Conservation (phyloP, 2,797 vertebrate genomes). For the Nothura maculosa region DNA sequence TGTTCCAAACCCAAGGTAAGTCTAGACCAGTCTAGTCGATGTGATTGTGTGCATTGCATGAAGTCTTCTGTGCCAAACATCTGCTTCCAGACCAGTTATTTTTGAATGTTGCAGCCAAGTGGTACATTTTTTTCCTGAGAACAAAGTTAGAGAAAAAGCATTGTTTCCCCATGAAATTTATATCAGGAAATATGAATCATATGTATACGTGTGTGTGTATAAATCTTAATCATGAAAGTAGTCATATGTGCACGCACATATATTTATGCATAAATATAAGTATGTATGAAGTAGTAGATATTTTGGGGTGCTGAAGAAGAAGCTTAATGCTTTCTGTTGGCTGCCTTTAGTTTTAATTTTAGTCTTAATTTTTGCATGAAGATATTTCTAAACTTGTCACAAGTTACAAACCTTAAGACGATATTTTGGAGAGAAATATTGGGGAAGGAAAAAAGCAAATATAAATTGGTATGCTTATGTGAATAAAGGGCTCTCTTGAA, state of each 20-base stretch:
- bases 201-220: neutral
- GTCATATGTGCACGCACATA: neutral
- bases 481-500: neutral
- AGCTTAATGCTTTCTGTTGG: neutral
- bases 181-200: neutral
- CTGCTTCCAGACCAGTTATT: neutral
- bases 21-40: neutral
- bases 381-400: neutral
- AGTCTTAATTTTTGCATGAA: neutral
- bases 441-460: neutral
- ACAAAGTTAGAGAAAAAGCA: neutral
- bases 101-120: neutral
- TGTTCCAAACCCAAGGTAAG: constrained; percentile 95
- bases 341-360: neutral
- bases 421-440: neutral
- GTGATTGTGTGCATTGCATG: neutral
- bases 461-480: neutral
- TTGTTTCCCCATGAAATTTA: neutral
- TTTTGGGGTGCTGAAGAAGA: neutral
- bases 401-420: neutral
- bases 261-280: neutral
- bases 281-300: neutral
- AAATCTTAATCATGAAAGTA: neutral
- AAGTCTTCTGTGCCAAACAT: neutral
- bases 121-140: neutral